phyloP scores from a whole-genome alignment of 2,888 invertebrate species.

The Gortyna flavago region DNA sequence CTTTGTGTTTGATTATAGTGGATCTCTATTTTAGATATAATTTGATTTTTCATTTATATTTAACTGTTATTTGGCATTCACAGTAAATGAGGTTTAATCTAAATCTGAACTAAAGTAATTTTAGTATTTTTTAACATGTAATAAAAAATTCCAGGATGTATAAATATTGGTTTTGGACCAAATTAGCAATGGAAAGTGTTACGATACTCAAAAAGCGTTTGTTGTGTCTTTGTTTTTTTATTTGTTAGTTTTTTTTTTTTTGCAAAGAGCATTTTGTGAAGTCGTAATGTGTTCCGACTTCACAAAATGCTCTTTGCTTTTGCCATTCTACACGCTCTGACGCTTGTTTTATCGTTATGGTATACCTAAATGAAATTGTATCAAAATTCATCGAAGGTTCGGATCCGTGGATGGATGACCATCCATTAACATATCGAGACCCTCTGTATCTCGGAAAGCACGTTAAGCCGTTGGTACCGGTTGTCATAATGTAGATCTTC shows the following conservation, averaged over 20 bases:
- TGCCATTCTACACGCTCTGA: not conserved
- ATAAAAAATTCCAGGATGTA: too few species aligned
- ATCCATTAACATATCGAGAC: not conserved
- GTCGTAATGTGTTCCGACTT: too few species aligned
- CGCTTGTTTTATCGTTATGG: not conserved
- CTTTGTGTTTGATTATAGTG: constrained; percentile 39
- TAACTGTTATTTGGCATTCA: not conserved
- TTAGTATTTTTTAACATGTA: not conserved
- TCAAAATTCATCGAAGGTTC: not conserved
- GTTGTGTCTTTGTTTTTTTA: too few species aligned
- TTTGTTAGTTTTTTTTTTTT: too few species aligned
- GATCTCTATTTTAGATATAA: constrained; percentile 16
- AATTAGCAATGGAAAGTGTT: not conserved
- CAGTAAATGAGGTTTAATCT: not conserved
- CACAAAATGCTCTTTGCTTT: not conserved
- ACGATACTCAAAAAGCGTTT: too few species aligned
- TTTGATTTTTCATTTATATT: not conserved
- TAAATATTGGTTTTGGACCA: not conserved
- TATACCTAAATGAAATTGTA: not conserved
- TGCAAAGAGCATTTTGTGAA: too few species aligned
- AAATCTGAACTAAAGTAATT: not conserved
- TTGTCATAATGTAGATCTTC: not conserved
- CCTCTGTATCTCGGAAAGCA: not conserved
- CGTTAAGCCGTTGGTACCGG: not conserved
- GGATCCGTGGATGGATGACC: too few species aligned